Conservation (phyloP, 2,113 vertebrate species). For the Atractosteus spatula region DNA sequence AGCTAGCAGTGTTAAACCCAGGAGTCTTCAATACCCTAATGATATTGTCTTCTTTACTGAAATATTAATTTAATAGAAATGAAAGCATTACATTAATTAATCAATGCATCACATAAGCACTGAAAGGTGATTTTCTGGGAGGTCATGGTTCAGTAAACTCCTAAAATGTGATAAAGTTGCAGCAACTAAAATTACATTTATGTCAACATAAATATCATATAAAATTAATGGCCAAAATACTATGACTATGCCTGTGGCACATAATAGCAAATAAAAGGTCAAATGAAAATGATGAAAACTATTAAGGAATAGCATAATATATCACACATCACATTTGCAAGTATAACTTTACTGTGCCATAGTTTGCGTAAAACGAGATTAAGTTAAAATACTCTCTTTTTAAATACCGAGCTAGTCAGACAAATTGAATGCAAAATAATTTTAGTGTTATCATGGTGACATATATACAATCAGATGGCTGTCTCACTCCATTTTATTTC, state of each 20-base stretch:
- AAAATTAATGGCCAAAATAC: too few relatives aligned
- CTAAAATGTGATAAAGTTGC: slow-evolving; percentile 6
- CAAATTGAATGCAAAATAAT: not conserved
- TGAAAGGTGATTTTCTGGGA: slow-evolving; percentile 14
- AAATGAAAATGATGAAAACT: too few relatives aligned
- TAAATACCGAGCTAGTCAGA: not conserved
- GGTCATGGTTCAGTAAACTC: not conserved
- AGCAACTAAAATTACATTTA: not conserved
- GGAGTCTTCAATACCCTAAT: slow-evolving; percentile 21
- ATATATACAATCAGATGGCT: not conserved
- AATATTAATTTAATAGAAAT: slow-evolving; percentile 40
- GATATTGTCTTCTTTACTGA: slow-evolving; percentile 34
- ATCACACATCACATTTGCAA: too few relatives aligned
- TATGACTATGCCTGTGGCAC: too few relatives aligned
- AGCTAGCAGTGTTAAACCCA: slow-evolving; percentile 16
- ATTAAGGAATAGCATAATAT: too few relatives aligned
- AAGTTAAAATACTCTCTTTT: too few relatives aligned
- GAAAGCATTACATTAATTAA: slow-evolving; percentile 47
- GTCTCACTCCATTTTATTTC: not conserved
- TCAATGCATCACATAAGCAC: slow-evolving; percentile 21
- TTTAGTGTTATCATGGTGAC: not conserved
- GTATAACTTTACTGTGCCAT: too few relatives aligned
- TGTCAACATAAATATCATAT: too few relatives aligned
- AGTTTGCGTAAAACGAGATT: too few relatives aligned
- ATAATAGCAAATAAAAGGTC: too few relatives aligned